Evolutionary conservation across 2,113 vertebrate species (phyloP).

Genomic region (Cinclus mexicanus): DNA sequence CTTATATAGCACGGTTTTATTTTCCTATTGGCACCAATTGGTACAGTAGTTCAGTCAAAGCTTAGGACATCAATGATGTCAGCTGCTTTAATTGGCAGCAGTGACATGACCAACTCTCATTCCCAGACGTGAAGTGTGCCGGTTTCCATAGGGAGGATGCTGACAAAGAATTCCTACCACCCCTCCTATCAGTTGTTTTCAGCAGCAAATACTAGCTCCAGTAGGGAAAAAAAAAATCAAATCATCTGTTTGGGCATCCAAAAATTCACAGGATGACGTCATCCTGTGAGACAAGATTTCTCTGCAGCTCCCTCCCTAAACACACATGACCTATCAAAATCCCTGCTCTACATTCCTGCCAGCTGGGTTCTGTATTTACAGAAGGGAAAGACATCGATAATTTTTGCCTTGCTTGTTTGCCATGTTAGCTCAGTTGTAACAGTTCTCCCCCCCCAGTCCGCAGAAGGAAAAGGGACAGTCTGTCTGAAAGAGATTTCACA

Average conservation of each 20-base stretch:
- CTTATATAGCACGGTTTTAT: constrained; percentile 48
- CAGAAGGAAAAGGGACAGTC: background rate
- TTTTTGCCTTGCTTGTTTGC: background rate
- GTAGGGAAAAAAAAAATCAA: background rate
- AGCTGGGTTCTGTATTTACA: constrained; percentile 11
- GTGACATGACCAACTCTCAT: background rate
- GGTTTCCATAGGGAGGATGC: constrained; percentile 56
- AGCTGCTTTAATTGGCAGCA: constrained; percentile 58
- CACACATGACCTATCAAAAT: background rate
- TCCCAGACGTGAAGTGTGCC: constrained; percentile 34
- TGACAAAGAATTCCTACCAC: constrained; percentile 27
- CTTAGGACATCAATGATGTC: constrained; percentile 51
- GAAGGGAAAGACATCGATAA: background rate
- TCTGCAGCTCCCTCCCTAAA: background rate
- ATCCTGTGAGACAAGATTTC: background rate
- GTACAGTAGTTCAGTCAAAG: constrained; percentile 47
- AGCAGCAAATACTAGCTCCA: background rate
- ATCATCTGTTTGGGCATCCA: background rate
- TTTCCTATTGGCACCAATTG: constrained; percentile 48
- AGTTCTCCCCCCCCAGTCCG: background rate
- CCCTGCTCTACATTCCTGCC: background rate
- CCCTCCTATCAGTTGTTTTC: constrained; percentile 49
- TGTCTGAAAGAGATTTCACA: background rate
- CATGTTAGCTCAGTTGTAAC: background rate
- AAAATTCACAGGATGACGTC: constrained; percentile 45